phyloP scores from a whole-genome alignment of 2,888 invertebrate genomes.

The Nebria brevicollis region DNA sequence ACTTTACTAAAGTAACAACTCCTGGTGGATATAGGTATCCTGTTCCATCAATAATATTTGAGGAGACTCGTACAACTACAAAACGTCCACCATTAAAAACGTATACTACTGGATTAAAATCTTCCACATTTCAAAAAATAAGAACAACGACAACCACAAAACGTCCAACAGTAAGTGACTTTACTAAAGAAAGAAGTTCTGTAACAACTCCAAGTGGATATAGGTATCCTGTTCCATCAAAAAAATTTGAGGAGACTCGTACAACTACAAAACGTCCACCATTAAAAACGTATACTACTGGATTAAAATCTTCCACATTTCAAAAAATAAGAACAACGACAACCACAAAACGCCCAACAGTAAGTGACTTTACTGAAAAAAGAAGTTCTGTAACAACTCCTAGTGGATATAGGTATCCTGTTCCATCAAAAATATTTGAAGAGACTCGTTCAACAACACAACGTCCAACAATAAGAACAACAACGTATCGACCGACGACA shows the following conservation, averaged over 20 bases:
- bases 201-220: slow-evolving; percentile 13
- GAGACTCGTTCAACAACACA: slow-evolving; percentile 8
- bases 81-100: background rate
- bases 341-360: background rate
- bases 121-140: too few relatives aligned
- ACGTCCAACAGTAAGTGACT: background rate
- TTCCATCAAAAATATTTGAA: slow-evolving; percentile 23
- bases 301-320: too few relatives aligned
- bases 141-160: background rate
- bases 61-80: slow-evolving; percentile 9
- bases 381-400: too few relatives aligned
- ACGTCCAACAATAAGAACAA: background rate
- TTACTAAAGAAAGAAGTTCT: too few relatives aligned
- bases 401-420: slow-evolving; percentile 29
- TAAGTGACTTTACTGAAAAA: background rate
- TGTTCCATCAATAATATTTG: slow-evolving; percentile 20
- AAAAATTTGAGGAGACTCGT: slow-evolving; percentile 23
- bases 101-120: too few relatives aligned
- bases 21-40: slow-evolving; percentile 30
- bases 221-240: slow-evolving; percentile 28
- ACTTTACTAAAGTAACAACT: background rate
- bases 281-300: background rate
- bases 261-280: background rate
- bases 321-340: too few relatives aligned
- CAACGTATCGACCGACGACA: slow-evolving; percentile 10